A percentile compares a stretch with the other conserved stretches of the same genome.
These are phyloP conservation scores for Gephyroberyx darwinii DNA, from an alignment of 2,797 vertebrate species.

Conservation along the genomic window DNA sequence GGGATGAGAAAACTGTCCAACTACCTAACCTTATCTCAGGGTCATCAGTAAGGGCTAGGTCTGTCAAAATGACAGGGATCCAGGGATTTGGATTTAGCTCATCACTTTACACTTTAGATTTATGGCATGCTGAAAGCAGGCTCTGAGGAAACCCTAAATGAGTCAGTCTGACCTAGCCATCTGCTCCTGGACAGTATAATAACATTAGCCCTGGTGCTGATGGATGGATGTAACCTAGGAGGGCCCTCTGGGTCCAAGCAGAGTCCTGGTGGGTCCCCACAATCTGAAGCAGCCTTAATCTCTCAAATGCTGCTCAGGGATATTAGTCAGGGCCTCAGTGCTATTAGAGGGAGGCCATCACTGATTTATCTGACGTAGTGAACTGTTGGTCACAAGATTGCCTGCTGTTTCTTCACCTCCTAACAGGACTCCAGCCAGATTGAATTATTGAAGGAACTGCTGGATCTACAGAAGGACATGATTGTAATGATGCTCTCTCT, in stretches of 20 bases:
- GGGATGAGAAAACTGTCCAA: slow-evolving; percentile 38
- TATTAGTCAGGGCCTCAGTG: slow-evolving; percentile 40
- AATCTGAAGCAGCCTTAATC: slow-evolving; percentile 59
- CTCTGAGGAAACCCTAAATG: slow-evolving; percentile 66
- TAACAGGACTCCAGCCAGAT: slow-evolving; percentile 97
- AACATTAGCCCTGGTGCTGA: slow-evolving; percentile 75
- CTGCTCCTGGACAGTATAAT: slow-evolving; percentile 72
- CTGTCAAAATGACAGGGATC: slow-evolving; percentile 49
- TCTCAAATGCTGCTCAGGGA: slow-evolving; percentile 43
- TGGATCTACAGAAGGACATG: slow-evolving; percentile 99
- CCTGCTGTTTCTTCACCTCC: slow-evolving; percentile 48
- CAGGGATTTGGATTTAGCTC: slow-evolving; percentile 52
- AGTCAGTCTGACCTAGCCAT: slow-evolving; percentile 73
- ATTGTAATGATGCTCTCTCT: slow-evolving; percentile 99
- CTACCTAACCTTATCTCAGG: slow-evolving; percentile 44
- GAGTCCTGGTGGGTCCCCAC: slow-evolving; percentile 26
- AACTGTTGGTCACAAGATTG: slow-evolving; percentile 37
- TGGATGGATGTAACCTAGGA: slow-evolving; percentile 68
- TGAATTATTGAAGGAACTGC: slow-evolving; percentile 95
- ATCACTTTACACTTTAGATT: slow-evolving; percentile 67
- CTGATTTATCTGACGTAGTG: slow-evolving; percentile 44
- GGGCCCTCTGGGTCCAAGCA: slow-evolving; percentile 46
- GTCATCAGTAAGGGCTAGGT: slow-evolving; percentile 36
- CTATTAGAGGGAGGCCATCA: slow-evolving; percentile 22
- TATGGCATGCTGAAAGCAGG: slow-evolving; percentile 59